Evolutionary conservation across 2,113 vertebrate species (phyloP), one percentile per base, ranked within the genome.

Genomic region (Anarhynchus alexandrinus): DNA sequence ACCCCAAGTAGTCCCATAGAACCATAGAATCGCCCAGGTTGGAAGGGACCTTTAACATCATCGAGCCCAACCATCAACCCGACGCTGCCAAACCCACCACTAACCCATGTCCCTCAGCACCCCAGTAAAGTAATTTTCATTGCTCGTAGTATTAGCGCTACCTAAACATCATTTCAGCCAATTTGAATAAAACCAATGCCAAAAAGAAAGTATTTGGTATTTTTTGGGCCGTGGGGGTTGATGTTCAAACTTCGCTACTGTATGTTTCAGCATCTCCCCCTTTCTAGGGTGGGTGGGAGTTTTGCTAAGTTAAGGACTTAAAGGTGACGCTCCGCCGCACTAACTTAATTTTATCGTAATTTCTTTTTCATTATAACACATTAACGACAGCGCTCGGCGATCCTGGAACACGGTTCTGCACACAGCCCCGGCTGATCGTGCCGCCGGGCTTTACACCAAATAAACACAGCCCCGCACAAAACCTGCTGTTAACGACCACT

Each of bases 401-500:
- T 27, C n/a, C 21, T 32, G 86, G 38, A 9, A 4, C 3, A 2
- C 9, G 25, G 40, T 4, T 21, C 71, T 38, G 70, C 47, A 3
- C 27, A 1, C 16, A 22, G 78, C 72, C 65, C 23, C 1, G 2
- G 11, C 57, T 6, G 18, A 12, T 2, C 0, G 12, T 4, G 34
- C 30, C 15, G 2, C 32, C 8, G 25, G 2, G 42, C 36, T 30
- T 18, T 4, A 21, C 29, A 9, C 7, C 36, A 6, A 1, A 10
- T 2, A 8, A n/a, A 72, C 14, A 4, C 54, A 13, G 2, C 42
- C 4, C 0, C 21, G 64, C 40, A 5, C 69, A 10, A 3, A 6
- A 20, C 0, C 4, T 0, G 5, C 16, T 2, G 5, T 3, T 23
- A 7, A 15, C 36, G 4, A 12, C 47, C 67, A 21, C 73, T 9